Conservation (phyloP, 2,113 vertebrate species). For the Vulpes ferrilata region DNA sequence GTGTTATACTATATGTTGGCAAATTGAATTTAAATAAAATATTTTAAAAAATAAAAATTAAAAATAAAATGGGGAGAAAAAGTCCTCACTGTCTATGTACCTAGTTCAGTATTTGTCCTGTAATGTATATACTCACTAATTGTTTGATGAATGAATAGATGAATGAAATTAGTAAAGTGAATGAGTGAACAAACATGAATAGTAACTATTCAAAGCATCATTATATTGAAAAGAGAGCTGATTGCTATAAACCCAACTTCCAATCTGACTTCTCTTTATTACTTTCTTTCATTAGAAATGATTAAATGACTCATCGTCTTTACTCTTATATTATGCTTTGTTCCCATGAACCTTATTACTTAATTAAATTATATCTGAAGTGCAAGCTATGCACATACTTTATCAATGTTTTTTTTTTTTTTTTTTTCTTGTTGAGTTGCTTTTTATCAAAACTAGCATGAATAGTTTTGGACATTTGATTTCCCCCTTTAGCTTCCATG, state of each 20-base stretch:
- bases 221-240: not conserved
- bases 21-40: no score
- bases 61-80: no score
- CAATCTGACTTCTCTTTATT: slow-evolving; percentile 56
- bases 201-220: not conserved
- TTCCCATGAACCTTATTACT: slow-evolving; percentile 65
- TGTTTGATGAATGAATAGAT: not conserved
- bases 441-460: slow-evolving; percentile 72
- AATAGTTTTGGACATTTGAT: slow-evolving; percentile 69
- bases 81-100: not conserved
- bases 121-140: not conserved
- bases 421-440: slow-evolving; percentile 71
- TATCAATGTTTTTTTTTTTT: slow-evolving; percentile 48
- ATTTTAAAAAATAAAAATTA: no score
- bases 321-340: slow-evolving; percentile 49
- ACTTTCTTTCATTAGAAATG: slow-evolving; percentile 76
- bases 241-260: not conserved
- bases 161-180: not conserved
- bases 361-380: slow-evolving; percentile 80
- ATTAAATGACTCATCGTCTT: slow-evolving; percentile 74
- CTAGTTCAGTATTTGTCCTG: not conserved
- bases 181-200: not conserved
- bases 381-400: slow-evolving; percentile 79
- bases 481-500: slow-evolving; percentile 65
- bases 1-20: no score